phyloP scores from a whole-genome alignment of 1,140 invertebrate genomes.

The Oncopeltus fasciatus region DNA sequence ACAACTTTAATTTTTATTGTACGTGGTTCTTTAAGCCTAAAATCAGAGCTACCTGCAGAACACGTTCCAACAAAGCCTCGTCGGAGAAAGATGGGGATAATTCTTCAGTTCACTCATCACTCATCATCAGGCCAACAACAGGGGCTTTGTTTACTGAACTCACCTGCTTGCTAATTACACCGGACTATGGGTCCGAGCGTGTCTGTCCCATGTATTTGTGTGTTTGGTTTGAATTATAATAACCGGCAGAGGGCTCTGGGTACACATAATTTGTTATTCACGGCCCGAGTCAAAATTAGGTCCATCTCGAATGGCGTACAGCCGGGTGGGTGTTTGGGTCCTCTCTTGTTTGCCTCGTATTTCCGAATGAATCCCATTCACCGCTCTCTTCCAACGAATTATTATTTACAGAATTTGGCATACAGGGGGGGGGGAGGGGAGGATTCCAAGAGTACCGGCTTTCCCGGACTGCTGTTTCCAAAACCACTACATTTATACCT shows the following conservation, averaged over 20 bases:
- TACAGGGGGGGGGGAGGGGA: too few species aligned
- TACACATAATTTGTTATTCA: neutral
- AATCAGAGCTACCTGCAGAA: neutral
- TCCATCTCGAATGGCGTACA: too few species aligned
- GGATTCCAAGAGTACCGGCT: too few species aligned
- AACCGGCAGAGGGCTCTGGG: neutral
- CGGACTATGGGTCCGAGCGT: too few species aligned
- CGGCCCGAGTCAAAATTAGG: neutral
- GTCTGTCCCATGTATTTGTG: neutral
- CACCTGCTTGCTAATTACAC: neutral
- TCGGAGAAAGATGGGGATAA: too few species aligned
- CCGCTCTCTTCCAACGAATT: too few species aligned
- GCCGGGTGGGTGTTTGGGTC: too few species aligned
- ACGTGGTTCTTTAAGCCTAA: neutral
- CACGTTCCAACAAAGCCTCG: neutral
- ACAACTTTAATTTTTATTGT: neutral
- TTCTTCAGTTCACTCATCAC: too few species aligned
- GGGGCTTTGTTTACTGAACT: neutral
- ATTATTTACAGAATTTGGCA: too few species aligned
- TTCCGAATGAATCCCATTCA: too few species aligned
- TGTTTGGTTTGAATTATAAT: neutral
- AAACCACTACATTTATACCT: too few species aligned
- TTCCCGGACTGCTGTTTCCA: too few species aligned
- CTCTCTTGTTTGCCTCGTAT: neutral
- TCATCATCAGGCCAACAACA: neutral